Evolutionary conservation across 2,888 invertebrate genomes (phyloP), one percentile per base, ranked within the genome.

Genomic region (Cheilosia grossa): DNA sequence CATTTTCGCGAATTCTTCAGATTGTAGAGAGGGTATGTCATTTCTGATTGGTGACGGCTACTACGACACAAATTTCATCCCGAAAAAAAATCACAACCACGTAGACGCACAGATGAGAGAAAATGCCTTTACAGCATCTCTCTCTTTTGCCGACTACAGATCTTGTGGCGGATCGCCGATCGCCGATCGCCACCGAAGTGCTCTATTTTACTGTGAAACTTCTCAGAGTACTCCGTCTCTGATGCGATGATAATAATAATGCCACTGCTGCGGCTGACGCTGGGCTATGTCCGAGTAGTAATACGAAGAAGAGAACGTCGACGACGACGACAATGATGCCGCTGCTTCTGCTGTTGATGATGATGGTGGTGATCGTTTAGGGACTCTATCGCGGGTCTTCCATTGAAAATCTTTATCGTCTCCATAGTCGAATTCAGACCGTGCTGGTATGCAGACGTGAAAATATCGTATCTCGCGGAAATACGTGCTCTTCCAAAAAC

Each of bases 371-470:
- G 81, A 86, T 82, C 82, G 82, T 82, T 83, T 86, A 82, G 87
- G 85, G 88, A 87, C 87, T 86, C 81, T 87, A 81, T 82, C 81
- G 79, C 87, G 87, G 80, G 59, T 86, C 87, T 87, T 87, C 63
- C 79, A 87, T 79, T 83, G 61, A 80, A 86, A 83, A 82, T 82
- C 85, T 85, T 87, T 87, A 82, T 83, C 85, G 85, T 81, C 72
- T 85, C 85, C 81, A 85, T 91, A 92, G 92, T 92, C 89, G 89
- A 89, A 90, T 90, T 89, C 90, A 89, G 89, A 90, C 89, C 90
- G 91, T 90, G 90, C 89, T 90, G 89, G 90, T 88, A 90, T 91
- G 89, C 90, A 91, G 91, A 91, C 91, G 91, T 90, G 88, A 88
- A 89, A 51, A 88, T 86, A 89, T 88, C 87, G 24, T 86, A 19